Evolutionary conservation across 2,888 invertebrate genomes (phyloP).

Genomic region (Drosophila setosimentum): DNA sequence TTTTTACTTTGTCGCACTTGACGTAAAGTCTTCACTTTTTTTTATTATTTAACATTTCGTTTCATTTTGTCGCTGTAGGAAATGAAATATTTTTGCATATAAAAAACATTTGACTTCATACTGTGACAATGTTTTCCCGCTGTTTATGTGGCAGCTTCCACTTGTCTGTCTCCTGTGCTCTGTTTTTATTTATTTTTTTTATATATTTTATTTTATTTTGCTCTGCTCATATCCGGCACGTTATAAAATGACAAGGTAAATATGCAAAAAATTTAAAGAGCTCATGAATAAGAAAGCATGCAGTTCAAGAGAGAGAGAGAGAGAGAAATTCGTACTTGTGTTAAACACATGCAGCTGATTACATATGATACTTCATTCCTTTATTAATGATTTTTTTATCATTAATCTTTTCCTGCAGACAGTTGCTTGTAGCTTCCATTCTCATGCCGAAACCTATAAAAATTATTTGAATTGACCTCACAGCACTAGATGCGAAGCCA

Average conservation of each 20-base stretch:
- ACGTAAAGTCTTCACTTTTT: slow-evolving; percentile 15
- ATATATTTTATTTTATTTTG: slow-evolving; percentile 63
- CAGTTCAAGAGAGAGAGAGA: background rate
- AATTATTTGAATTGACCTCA: slow-evolving; percentile 57
- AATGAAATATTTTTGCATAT: slow-evolving; percentile 82
- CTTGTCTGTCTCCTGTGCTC: slow-evolving; percentile 26
- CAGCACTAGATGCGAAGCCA: slow-evolving; percentile 19
- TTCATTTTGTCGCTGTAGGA: slow-evolving; percentile 68
- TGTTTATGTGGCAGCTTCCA: slow-evolving; percentile 64
- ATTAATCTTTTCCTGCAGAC: slow-evolving; percentile 64
- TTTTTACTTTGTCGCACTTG: slow-evolving; percentile 63
- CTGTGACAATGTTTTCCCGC: slow-evolving; percentile 79
- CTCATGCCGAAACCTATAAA: slow-evolving; percentile 41
- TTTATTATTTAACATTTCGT: slow-evolving; percentile 75
- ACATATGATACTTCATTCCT: slow-evolving; percentile 24
- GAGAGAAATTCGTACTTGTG: slow-evolving; percentile 1
- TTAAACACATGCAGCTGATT: slow-evolving; percentile 10
- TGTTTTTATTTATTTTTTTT: slow-evolving; percentile 21
- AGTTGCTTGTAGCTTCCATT: slow-evolving; percentile 38
- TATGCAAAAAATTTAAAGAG: slow-evolving; percentile 62
- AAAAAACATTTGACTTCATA: slow-evolving; percentile 77
- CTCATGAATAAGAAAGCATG: slow-evolving; percentile 63
- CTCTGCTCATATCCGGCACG: slow-evolving; percentile 75
- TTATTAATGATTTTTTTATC: slow-evolving; percentile 65
- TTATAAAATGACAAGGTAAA: slow-evolving; percentile 80